Conservation (phyloP, 1,140 invertebrate genomes). For the Meloidogyne floridensis region DNA sequence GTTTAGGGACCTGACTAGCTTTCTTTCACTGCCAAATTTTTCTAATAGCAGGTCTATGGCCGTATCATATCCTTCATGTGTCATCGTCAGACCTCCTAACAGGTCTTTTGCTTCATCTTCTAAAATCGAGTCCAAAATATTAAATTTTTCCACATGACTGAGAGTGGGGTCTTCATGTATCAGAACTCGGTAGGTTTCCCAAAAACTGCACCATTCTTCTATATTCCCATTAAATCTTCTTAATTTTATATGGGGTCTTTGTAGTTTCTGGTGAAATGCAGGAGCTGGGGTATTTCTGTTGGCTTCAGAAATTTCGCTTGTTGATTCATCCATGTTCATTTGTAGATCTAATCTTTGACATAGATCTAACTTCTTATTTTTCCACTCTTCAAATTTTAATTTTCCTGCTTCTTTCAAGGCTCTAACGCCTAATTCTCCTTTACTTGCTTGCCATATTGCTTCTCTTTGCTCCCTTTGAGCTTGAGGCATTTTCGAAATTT, state of each 20-base stretch:
- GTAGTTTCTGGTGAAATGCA: too few relatives aligned
- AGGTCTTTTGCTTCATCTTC: constrained; percentile 3
- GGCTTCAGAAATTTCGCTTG: too few relatives aligned
- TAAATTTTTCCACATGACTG: background rate
- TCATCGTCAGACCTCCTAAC: background rate
- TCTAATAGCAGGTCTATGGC: background rate
- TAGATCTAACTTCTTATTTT: too few relatives aligned
- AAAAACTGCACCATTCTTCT: constrained; percentile 7
- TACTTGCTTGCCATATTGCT: too few relatives aligned
- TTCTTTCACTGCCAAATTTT: background rate
- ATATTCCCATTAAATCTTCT: background rate
- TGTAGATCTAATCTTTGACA: too few relatives aligned
- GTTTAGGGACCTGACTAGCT: background rate
- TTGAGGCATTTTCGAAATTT: too few relatives aligned
- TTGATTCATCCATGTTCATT: too few relatives aligned
- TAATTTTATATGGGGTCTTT: background rate
- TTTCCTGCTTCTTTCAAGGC: too few relatives aligned
- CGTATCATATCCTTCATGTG: background rate
- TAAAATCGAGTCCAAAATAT: background rate
- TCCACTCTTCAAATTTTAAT: too few relatives aligned
- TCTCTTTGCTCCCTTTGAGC: too few relatives aligned
- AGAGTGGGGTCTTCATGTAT: background rate
- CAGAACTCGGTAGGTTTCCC: background rate
- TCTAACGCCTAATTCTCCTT: too few relatives aligned
- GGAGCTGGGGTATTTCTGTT: too few relatives aligned